phyloP scores from a whole-genome alignment of 2,113 vertebrate species.

The Pachypanchax playfairii region DNA sequence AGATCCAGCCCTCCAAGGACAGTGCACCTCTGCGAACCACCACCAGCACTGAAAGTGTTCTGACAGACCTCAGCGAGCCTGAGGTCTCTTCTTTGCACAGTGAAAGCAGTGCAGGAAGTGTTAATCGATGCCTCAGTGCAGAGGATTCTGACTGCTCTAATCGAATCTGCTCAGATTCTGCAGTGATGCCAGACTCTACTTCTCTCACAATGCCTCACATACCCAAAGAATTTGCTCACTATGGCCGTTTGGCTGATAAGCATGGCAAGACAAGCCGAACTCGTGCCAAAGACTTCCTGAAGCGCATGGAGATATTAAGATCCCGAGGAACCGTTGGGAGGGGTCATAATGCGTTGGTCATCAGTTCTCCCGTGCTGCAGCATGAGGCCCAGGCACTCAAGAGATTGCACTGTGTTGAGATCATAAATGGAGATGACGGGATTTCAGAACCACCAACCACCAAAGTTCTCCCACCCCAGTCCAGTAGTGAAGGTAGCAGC shows the following conservation, averaged over 20 bases:
- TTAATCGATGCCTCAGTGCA: conserved; percentile 68
- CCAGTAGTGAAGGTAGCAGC: conserved; percentile 84
- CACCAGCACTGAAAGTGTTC: conserved; percentile 92
- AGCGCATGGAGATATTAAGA: conserved; percentile 91
- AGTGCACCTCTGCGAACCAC: conserved; percentile 85
- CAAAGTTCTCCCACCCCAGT: conserved; percentile 68
- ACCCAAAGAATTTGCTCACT: conserved; percentile 73
- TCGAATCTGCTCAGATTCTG: conserved; percentile 77
- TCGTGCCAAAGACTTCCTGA: conserved; percentile 90
- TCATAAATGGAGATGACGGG: conserved; percentile 81
- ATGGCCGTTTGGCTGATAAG: conserved; percentile 76
- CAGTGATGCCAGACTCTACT: conserved; percentile 80
- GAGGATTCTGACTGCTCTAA: conserved; percentile 80
- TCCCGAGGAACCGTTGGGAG: conserved; percentile 79
- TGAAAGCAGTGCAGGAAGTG: conserved; percentile 91
- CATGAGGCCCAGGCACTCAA: conserved; percentile 84
- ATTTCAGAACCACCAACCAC: conserved; percentile 51
- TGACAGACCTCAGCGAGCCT: conserved; percentile 94
- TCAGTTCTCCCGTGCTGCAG: conserved; percentile 86
- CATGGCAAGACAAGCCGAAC: conserved; percentile 78
- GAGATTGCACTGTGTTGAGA: conserved; percentile 82
- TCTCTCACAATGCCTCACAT: conserved; percentile 59
- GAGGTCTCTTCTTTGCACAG: conserved; percentile 91
- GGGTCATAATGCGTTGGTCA: conserved; percentile 74
- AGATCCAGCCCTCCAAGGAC: conserved; percentile 79